Conservation (phyloP, 2,888 invertebrate species). For the Ethmia dodecea region DNA sequence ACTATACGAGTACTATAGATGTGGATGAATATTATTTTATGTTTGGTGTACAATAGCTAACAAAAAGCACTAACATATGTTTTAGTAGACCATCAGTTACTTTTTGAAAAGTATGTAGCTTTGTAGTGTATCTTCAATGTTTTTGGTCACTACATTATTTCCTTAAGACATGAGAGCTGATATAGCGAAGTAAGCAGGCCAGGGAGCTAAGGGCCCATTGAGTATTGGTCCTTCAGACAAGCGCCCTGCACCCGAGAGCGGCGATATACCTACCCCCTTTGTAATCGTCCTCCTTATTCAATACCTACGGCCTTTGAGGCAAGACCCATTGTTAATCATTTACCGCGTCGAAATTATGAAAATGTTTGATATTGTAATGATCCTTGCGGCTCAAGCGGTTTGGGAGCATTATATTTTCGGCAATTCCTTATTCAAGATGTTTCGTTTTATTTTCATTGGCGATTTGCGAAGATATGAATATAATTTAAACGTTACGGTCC, state of each 20-base stretch:
- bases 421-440: conserved; percentile 3
- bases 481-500: background rate
- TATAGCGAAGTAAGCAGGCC: conserved; percentile 33
- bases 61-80: too few species aligned
- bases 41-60: too few species aligned
- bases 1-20: too few species aligned
- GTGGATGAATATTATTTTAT: too few species aligned
- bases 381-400: conserved; percentile 14
- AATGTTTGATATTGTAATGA: conserved; percentile 33
- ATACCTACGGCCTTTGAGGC: conserved; percentile 29
- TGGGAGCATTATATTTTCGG: conserved; percentile 2
- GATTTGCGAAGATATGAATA: conserved; percentile 1
- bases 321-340: conserved; percentile 29
- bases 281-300: conserved; percentile 29
- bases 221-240: conserved; percentile 61
- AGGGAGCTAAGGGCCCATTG: conserved; percentile 39
- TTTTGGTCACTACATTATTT: too few species aligned
- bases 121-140: too few species aligned
- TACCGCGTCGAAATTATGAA: conserved; percentile 26
- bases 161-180: conserved; percentile 22
- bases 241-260: conserved; percentile 53
- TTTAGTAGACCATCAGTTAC: too few species aligned
- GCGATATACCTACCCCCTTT: conserved; percentile 33
- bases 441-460: conserved; percentile 7
- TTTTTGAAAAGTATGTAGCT: too few species aligned